Evolutionary conservation across 2,888 invertebrate genomes (phyloP), one percentile per base, ranked within the genome.

Genomic region (Drosophila subquinaria): DNA sequence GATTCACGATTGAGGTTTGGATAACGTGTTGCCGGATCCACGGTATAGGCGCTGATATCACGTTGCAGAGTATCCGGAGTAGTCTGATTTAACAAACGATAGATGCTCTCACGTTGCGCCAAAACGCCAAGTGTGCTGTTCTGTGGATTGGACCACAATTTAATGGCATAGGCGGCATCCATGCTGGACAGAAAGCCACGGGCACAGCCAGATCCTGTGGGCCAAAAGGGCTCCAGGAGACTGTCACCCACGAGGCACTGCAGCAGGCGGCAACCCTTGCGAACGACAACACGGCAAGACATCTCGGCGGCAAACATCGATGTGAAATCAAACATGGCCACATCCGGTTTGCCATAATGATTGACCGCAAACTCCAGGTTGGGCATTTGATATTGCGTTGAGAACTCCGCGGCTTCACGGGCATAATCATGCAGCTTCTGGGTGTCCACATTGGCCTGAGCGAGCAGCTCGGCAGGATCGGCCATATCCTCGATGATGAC

Each of bases 301-400:
- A 98, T 98, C 93, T 98, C 98, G 0, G 99, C 98, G 0, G 98
- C 97, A 93, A 97, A 99, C 97, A 99, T 98, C 0, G 98, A 98
- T 0, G 99, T 99, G 92, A 99, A 99, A 93, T 99, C 99, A 93
- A 99, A 99, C 95, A 99, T 97, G 47, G 99, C 98, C 1, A 99
- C 98, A 93, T 99, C 99, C 0, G 98, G 97, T 92, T 98, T 97
- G 0, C 98, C 98, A 92, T 98, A 98, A 93, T 99, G 98, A 94
- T 99, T 99, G 13, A 98, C 96, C 0, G 99, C 99, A 93, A 98
- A 99, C 93, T 99, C 98, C 81, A 96, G 94, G 89, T 96, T 95
- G 57, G 97, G 96, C 94, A 98, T 95, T 88, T 96, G 96, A 88
- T 96, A 96, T 91, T 96, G 95, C 0, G 98, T 98, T 20, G 98